phyloP scores from a whole-genome alignment of 2,888 invertebrate species.

The Ephialtes manifestator region DNA sequence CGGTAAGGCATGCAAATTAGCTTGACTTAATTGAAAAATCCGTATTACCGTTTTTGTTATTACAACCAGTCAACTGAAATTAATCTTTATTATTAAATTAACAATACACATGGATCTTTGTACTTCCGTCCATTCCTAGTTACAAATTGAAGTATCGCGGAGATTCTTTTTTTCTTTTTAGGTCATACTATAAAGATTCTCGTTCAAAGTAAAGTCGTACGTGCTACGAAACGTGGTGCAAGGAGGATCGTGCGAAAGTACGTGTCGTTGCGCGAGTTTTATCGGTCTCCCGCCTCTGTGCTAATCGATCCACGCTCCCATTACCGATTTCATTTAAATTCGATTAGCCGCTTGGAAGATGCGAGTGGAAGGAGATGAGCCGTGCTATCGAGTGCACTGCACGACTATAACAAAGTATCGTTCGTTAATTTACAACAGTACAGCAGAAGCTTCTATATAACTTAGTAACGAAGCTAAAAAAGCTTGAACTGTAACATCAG shows the following conservation, averaged over 20 bases:
- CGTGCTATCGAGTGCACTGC: slow-evolving; percentile 65
- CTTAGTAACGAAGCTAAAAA: slow-evolving; percentile 2
- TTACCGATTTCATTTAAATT: slow-evolving; percentile 79
- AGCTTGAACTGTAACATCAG: neutral
- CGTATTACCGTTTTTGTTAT: too few relatives aligned
- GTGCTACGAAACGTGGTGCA: slow-evolving; percentile 3
- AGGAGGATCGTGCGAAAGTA: slow-evolving; percentile 40
- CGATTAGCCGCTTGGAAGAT: slow-evolving; percentile 74
- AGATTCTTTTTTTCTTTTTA: neutral
- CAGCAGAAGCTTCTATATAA: slow-evolving; percentile 21
- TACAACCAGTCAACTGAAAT: too few relatives aligned
- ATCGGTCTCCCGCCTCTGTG: slow-evolving; percentile 55
- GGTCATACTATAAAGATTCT: slow-evolving; percentile 13
- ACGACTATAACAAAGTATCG: slow-evolving; percentile 27
- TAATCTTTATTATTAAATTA: too few relatives aligned
- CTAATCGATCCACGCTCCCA: slow-evolving; percentile 70
- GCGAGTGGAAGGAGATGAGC: slow-evolving; percentile 66
- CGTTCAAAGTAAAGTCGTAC: slow-evolving; percentile 16
- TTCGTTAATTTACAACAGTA: slow-evolving; percentile 54
- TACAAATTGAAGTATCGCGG: neutral
- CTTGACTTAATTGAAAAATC: too few relatives aligned
- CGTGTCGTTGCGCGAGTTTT: slow-evolving; percentile 40
- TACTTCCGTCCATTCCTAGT: neutral
- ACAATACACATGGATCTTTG: too few relatives aligned
- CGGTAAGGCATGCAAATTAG: too few relatives aligned